Base-by-base conservation (phyloP, 2,888 invertebrate genomes). In the Calephelis perditalis region DNA sequence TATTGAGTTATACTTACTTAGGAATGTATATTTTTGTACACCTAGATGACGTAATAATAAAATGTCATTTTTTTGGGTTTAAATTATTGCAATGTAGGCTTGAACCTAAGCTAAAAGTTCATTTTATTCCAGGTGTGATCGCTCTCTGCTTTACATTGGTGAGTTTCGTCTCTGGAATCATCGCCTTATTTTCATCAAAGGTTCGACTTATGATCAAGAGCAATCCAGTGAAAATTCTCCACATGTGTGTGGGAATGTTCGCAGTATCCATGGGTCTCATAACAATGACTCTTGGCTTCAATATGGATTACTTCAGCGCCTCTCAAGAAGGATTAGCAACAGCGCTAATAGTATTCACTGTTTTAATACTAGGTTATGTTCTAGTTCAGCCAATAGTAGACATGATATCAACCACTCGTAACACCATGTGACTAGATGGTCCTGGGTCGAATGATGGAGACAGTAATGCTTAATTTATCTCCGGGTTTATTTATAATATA, bases 191-290 rank as follows among this genome's bases (percentile, higher is more conserved):
- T 73, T 92, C 92, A 0, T 73, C 84, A 11, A 89, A 89, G 71
- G 83, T 92, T 4, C 84, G 91, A 1, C 72, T 91, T 54, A 72
- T 81, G 68, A 73, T 92, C 63, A 86, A 84, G 62, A 91, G 89
- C 45, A 86, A 91, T 15, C 81, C 88, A 1, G 69, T 86, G 26
- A 92, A 92, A 68, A 87, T 91, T 9, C 64, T 88, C 10, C 92
- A 92, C 73, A 79, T 92, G 62, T 77, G 89, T n/a, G 78, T 92
- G 3, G 92, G 92, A 9, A 76, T 91, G 10, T 77, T 83, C 56
- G 88, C 92, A 3, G 74, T 92, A 45, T 74, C 80, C 9, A 82
- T 92, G 76, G 92, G 92, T 1, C 92, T 92, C 68, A 75, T 86
- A 0, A 79, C 89, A 0, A 81, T 91, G 67, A 71, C 72, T 0